phyloP scores from a whole-genome alignment of 2,797 vertebrate species.

The Limnodromus scolopaceus region DNA sequence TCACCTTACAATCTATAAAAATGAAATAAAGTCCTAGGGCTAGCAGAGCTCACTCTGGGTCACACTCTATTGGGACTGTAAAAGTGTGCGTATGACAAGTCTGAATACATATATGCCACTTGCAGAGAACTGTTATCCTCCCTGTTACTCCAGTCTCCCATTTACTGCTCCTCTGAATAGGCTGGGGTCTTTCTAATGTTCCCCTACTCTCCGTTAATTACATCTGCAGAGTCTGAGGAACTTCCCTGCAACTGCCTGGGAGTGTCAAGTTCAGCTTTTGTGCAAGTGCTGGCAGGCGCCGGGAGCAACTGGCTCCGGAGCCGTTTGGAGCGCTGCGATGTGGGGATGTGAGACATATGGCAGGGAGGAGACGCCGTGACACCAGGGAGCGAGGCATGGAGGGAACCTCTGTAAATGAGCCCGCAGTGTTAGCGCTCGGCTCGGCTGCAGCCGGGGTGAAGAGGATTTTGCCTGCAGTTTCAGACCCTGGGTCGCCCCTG shows the following conservation, averaged over 20 bases:
- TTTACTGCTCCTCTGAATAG: not conserved
- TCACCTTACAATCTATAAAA: not conserved
- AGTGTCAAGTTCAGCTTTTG: not conserved
- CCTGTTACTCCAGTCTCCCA: not conserved
- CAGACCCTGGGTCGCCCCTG: not conserved
- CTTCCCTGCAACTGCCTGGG: not conserved
- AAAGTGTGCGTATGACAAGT: not conserved
- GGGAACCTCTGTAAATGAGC: rapidly evolving
- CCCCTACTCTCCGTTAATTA: rapidly evolving
- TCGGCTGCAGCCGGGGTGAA: rapidly evolving
- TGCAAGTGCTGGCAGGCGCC: not conserved
- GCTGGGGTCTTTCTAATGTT: not conserved
- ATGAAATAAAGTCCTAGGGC: not conserved
- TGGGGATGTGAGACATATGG: not conserved
- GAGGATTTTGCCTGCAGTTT: not conserved
- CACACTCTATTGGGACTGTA: not conserved
- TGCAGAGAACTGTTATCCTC: not conserved
- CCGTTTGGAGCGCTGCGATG: not conserved
- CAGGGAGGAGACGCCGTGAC: not conserved
- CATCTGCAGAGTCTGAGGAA: not conserved
- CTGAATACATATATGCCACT: not conserved
- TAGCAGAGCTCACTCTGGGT: not conserved
- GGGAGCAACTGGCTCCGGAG: not conserved
- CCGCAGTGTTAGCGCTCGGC: not conserved
- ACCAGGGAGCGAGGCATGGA: rapidly evolving